A percentile compares a stretch with the other conserved stretches of the same genome.
phyloP scores from a whole-genome alignment of 1,140 invertebrate genomes.

The roundworm (Caenorhabditis elegans) region WBcel235 BX284605.5:5669501-5670000 shows the following conservation, averaged over 20 bases:
- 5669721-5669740: slow-evolving; percentile 25
- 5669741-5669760: background rate
- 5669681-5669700: slow-evolving; percentile 8
- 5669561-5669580: no score
- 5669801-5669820: slow-evolving; percentile 30
- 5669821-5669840: background rate
- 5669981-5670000: slow-evolving; percentile 24
- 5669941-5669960: background rate
- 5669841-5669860: background rate
- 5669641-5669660: slow-evolving; percentile 1
- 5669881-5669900: slow-evolving; percentile 31
- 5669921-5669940: background rate
- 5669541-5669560: no score
- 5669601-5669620: background rate
- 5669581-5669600: no score
- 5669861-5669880: slow-evolving; percentile 32
- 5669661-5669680: slow-evolving; percentile 27
- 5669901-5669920: background rate
- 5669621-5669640: no score
- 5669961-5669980: no score
- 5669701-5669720: slow-evolving; percentile 20
- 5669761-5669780: slow-evolving; percentile 7
- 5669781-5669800: background rate
- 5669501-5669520: no score
- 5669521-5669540: no score